Base-by-base conservation (phyloP, 1,140 invertebrate genomes). In the Pogonus chalceus region DNA sequence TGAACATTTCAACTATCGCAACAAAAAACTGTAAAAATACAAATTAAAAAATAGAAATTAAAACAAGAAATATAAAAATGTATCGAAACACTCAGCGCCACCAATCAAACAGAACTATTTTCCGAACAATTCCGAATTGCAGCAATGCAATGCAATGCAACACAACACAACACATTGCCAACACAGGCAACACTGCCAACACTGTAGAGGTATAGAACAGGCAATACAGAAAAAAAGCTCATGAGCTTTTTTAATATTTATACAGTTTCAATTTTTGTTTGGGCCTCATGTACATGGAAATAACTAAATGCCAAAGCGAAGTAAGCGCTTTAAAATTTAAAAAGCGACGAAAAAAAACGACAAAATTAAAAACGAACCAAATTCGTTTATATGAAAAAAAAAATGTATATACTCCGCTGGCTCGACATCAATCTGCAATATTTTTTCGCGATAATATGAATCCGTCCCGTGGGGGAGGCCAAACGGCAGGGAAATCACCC, bases 331-430 rank as follows among this genome's bases (percentile, higher is more conserved):
- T 43, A 43, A 43, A 43, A 43, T 43, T 43, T 43, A 43, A 43
- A 43, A 43, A 43, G 37, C 37, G 26, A 43, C 37, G 9, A 43
- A 43, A 43, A 43, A 43, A 43, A 43, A 43, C 37, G 18, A 43
- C 37, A 43, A 43, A 43, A 43, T 43, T 43, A 43, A 43, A 43
- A 43, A 43, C 37, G 37, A 43, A 43, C 37, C 37, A 43, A 43
- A 43, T 43, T 43, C 37, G 37, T 43, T 43, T 43, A 43, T 43
- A 43, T 43, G 37, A 43, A 43, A 43, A 43, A 43, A 18, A 9
- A 18, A 9, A 18, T 31, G 14, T 31, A 4, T 18, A 18, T 4
- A n/a, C n/a, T n/a, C n/a, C n/a, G 3, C 37, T 9, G 18, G 37
- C 37, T 18, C 37, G 37, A 43, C 37, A 43, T 43, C 37, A 43